phyloP scores from a whole-genome alignment of 2,888 invertebrate genomes.

The Hirtodrosophila alboralis region DNA sequence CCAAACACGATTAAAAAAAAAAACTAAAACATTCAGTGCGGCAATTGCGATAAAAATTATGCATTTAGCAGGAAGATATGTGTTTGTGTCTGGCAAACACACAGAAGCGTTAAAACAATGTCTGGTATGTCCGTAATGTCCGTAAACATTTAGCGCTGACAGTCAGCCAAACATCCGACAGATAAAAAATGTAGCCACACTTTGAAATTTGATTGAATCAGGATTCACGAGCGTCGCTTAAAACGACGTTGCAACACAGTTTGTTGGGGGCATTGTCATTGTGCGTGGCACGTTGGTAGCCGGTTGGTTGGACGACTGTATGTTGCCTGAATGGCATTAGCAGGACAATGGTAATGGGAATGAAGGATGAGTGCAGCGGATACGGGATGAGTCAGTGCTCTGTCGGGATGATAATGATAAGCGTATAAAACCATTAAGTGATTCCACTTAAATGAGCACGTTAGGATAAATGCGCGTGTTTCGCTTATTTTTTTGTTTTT shows the following conservation, averaged over 20 bases:
- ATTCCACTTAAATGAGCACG: conserved; percentile 82
- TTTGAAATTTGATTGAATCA: conserved; percentile 69
- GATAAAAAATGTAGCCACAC: conserved; percentile 66
- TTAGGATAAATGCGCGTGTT: conserved; percentile 56
- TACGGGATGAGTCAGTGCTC: conserved; percentile 3
- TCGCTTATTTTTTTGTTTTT: conserved; percentile 3
- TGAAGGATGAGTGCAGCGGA: background rate
- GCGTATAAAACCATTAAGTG: conserved; percentile 82
- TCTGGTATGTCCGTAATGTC: too few species aligned
- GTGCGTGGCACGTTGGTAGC: conserved; percentile 10
- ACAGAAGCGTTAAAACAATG: conserved; percentile 78
- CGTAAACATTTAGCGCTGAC: conserved; percentile 70
- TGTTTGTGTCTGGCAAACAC: conserved; percentile 41
- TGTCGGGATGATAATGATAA: conserved; percentile 75
- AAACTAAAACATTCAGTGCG: conserved; percentile 69
- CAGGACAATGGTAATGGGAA: conserved; percentile 7
- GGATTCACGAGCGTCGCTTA: conserved; percentile 14
- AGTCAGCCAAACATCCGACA: conserved; percentile 77
- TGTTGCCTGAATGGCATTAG: conserved; percentile 27
- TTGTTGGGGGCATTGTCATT: conserved; percentile 40
- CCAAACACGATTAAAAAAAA: conserved; percentile 7
- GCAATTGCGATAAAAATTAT: conserved; percentile 61
- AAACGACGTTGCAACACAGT: background rate
- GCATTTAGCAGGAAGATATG: conserved; percentile 38
- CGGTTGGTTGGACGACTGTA: conserved; percentile 16